Conservation (phyloP, 2,888 invertebrate genomes). For the Megaustenia siamemsis region DNA sequence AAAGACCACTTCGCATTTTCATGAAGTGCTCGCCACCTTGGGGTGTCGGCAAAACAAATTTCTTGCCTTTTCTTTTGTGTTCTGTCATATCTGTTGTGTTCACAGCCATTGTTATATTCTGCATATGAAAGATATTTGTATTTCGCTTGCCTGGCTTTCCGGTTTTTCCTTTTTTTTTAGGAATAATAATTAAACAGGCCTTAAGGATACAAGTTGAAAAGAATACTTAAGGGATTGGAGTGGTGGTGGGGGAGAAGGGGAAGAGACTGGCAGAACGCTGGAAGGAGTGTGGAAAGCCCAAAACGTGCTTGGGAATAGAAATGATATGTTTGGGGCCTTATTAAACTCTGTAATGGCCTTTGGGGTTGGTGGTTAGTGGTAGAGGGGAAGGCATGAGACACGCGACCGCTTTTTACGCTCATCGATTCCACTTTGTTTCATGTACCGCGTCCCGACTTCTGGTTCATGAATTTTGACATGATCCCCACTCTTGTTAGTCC, state of each 20-base stretch:
- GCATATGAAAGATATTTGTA: not conserved
- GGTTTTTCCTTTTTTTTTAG: not conserved
- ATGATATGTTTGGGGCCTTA: conserved; percentile 23
- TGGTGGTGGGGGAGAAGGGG: not conserved
- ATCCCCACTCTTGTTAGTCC: not conserved
- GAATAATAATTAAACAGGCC: not conserved
- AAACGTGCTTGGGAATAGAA: conserved; percentile 26
- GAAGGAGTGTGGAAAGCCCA: not conserved
- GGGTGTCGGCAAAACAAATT: conserved; percentile 27
- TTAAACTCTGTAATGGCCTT: not conserved
- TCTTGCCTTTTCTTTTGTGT: not conserved
- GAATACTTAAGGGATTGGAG: not conserved
- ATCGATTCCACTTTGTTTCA: conserved; percentile 25
- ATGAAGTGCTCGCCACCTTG: conserved; percentile 37
- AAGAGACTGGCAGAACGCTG: not conserved
- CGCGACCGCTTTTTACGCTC: conserved; percentile 33
- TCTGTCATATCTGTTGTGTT: not conserved
- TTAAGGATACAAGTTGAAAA: not conserved
- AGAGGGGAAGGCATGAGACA: not conserved
- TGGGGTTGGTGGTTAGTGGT: conserved; percentile 12
- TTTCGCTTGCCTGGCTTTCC: not conserved
- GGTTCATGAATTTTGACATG: conserved; percentile 36
- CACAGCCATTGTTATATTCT: not conserved
- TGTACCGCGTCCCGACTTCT: not conserved
- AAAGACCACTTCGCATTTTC: not conserved